Percentiles rank a stretch among this genome's conserved stretches.
These are phyloP conservation scores for Sycobia sp. DNA, from an alignment of 1,140 invertebrate genomes.

Conservation along the genomic window DNA sequence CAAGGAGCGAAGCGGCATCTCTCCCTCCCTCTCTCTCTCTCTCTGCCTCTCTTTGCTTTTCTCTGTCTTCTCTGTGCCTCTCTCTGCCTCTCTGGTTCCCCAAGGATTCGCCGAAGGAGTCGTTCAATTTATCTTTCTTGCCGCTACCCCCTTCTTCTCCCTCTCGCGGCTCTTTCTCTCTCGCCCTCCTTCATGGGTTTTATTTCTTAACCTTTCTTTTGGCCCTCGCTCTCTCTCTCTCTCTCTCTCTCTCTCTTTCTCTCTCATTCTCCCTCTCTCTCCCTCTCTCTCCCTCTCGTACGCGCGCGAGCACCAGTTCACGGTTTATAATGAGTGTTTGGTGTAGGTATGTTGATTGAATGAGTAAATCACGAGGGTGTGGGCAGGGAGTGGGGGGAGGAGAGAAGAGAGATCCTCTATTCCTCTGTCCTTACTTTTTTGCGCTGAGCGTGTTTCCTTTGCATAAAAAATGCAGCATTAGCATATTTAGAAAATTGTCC, in stretches of 20 bases:
- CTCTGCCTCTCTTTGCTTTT: no score
- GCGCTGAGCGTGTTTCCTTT: background rate
- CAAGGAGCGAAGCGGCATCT: conserved; percentile 2
- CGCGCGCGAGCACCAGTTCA: background rate
- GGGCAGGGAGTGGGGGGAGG: no score
- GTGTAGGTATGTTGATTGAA: conserved; percentile 34
- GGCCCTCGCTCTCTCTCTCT: no score
- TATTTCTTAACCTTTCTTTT: no score
- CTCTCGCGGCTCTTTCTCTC: no score
- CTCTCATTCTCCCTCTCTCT: background rate
- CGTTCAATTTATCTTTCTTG: conserved; percentile 25
- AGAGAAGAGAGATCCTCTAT: no score
- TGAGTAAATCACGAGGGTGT: conserved; percentile 26
- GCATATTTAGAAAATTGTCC: conserved; percentile 11
- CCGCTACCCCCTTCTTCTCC: background rate
- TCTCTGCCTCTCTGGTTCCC: no score
- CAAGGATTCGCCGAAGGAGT: conserved; percentile 18
- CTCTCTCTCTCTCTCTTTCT: background rate
- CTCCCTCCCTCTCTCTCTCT: no score
- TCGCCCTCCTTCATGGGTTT: no score
- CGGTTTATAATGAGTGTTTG: conserved; percentile 32
- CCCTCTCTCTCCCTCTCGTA: background rate
- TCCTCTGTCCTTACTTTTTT: background rate
- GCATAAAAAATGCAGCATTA: conserved; percentile 22
- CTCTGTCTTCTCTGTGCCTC: no score